Conservation (phyloP, 2,113 vertebrate species). For the Notothenia coriiceps region DNA sequence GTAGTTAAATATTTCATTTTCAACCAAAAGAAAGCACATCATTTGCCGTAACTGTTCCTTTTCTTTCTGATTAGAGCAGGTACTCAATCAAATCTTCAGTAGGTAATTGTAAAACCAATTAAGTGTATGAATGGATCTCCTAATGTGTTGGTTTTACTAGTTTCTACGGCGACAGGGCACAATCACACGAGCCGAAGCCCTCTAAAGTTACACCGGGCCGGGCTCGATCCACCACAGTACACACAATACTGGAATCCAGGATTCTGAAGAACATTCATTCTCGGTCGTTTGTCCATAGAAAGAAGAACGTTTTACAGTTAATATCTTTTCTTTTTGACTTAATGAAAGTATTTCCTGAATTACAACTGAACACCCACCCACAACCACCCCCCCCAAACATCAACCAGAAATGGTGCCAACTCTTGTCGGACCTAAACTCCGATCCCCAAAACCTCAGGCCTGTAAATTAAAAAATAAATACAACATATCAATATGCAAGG, state of each 20-base stretch:
- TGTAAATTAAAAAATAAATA: conserved; percentile 82
- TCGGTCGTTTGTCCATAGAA: conserved; percentile 75
- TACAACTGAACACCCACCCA: conserved; percentile 45
- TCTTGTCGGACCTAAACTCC: conserved; percentile 71
- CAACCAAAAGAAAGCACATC: background rate
- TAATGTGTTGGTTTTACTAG: conserved; percentile 18
- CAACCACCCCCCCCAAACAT: conserved; percentile 10
- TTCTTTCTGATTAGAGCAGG: background rate
- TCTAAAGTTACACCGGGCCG: conserved; percentile 70
- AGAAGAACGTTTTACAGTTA: conserved; percentile 71
- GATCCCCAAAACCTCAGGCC: conserved; percentile 72
- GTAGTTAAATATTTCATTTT: too few relatives aligned
- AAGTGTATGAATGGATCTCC: conserved; percentile 40
- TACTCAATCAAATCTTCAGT: background rate
- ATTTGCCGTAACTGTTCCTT: background rate
- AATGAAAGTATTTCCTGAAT: conserved; percentile 77
- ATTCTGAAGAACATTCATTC: conserved; percentile 76
- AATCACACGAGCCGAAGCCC: conserved; percentile 70
- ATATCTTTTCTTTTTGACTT: conserved; percentile 67
- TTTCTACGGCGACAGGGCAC: conserved; percentile 60
- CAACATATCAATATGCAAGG: conserved; percentile 79
- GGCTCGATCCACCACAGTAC: conserved; percentile 67
- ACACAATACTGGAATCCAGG: conserved; percentile 70
- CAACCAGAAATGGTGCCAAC: conserved; percentile 54
- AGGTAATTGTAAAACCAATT: background rate